These are phyloP conservation scores for Zygogramma bicolorata DNA, from an alignment of 2,888 invertebrate genomes.

Conservation along the genomic window DNA sequence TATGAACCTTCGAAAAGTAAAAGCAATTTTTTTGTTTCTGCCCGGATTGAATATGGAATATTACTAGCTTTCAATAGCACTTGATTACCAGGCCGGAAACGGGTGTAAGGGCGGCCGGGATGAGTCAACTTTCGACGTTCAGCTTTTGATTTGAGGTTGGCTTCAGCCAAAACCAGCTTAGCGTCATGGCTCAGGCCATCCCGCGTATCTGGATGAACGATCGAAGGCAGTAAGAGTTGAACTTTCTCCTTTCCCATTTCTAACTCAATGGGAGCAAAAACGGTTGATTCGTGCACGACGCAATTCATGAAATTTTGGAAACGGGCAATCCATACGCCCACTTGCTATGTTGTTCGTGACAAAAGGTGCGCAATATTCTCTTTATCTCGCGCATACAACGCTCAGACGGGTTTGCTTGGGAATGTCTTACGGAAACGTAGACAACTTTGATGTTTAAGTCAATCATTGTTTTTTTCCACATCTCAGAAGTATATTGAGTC, in stretches of 20 bases:
- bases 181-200: background rate
- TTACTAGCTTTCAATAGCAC: background rate
- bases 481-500: conserved; percentile 14
- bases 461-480: conserved; percentile 7
- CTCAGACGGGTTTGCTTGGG: conserved; percentile 15
- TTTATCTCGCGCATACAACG: background rate
- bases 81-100: background rate
- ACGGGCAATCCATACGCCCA: background rate
- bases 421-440: background rate
- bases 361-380: background rate
- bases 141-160: background rate
- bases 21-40: conserved; percentile 1
- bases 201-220: background rate
- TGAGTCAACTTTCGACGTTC: conserved; percentile 1
- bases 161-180: conserved; percentile 12
- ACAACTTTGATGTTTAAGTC: background rate
- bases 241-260: conserved; percentile 2
- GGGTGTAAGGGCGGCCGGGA: background rate
- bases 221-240: background rate
- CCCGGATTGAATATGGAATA: background rate
- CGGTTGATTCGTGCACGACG: conserved; percentile 10
- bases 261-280: conserved; percentile 8
- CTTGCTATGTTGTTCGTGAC: background rate
- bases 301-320: background rate
- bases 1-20: background rate